Conservation (phyloP, 2,888 invertebrate genomes). For the Sarcophaga carnaria region DNA sequence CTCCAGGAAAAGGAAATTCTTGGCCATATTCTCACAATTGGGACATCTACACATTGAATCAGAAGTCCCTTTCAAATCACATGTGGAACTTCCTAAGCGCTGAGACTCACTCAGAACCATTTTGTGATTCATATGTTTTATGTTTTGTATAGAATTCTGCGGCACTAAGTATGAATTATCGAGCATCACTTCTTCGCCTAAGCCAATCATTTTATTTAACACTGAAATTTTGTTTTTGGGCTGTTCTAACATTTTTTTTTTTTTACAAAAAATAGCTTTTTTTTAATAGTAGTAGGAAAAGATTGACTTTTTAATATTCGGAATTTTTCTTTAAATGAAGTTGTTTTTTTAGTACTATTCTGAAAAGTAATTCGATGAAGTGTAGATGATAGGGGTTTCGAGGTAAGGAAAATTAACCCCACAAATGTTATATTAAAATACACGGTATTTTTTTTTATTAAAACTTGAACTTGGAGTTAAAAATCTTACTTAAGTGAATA, state of each 20-base stretch:
- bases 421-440: too few relatives aligned
- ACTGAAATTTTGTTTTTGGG: constrained; percentile 76
- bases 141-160: constrained; percentile 74
- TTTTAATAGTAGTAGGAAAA: too few relatives aligned
- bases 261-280: constrained; percentile 6
- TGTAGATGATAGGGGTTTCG: too few relatives aligned
- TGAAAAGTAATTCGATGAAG: constrained; percentile 16
- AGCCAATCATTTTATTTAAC: constrained; percentile 74
- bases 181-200: constrained; percentile 71
- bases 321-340: background rate
- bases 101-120: constrained; percentile 31
- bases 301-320: constrained; percentile 14
- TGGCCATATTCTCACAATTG: constrained; percentile 79
- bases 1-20: constrained; percentile 77
- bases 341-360: constrained; percentile 5
- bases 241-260: constrained; percentile 71
- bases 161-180: constrained; percentile 74
- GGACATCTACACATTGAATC: constrained; percentile 71
- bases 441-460: too few relatives aligned
- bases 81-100: constrained; percentile 34
- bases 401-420: too few relatives aligned
- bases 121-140: constrained; percentile 68
- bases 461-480: too few relatives aligned
- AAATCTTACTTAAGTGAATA: too few relatives aligned
- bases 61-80: background rate